Percentiles rank a stretch among this genome's conserved stretches.
phyloP scores from a whole-genome alignment of 2,113 vertebrate genomes.

The Alethe castanea region DNA sequence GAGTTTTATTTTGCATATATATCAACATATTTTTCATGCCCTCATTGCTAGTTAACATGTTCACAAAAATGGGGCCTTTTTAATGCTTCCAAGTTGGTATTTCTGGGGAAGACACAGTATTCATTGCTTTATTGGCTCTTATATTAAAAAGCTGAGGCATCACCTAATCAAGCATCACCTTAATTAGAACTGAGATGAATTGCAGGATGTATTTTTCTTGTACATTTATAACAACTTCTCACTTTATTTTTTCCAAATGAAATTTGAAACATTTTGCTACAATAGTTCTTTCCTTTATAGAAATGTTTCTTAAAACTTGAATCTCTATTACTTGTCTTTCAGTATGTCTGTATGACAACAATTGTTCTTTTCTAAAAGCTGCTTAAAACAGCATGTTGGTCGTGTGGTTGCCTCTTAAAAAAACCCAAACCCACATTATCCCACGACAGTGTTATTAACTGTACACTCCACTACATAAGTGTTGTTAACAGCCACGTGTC shows the following conservation, averaged over 20 bases:
- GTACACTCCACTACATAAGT: no score
- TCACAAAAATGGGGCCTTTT: neutral
- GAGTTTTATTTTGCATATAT: neutral
- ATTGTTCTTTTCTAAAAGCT: neutral
- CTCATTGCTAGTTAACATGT: rapidly evolving
- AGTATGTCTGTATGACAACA: neutral
- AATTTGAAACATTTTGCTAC: neutral
- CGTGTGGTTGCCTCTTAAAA: neutral
- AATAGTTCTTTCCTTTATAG: neutral
- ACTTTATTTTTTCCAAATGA: neutral
- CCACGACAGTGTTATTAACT: neutral
- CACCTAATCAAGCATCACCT: neutral
- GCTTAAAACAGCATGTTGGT: neutral
- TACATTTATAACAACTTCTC: neutral
- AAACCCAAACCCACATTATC: neutral
- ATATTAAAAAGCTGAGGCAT: neutral
- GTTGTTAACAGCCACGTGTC: neutral
- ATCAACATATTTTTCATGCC: neutral
- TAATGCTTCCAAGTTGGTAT: neutral
- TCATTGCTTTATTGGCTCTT: neutral
- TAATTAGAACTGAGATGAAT: neutral
- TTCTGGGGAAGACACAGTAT: neutral
- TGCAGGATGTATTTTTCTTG: neutral
- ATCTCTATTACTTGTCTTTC: neutral
- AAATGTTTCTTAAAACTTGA: neutral